A percentile compares a stretch with the other conserved stretches of the same genome.
These are phyloP conservation scores for Xiphydria camelus DNA, from an alignment of 2,888 invertebrate genomes.

Conservation along the genomic window DNA sequence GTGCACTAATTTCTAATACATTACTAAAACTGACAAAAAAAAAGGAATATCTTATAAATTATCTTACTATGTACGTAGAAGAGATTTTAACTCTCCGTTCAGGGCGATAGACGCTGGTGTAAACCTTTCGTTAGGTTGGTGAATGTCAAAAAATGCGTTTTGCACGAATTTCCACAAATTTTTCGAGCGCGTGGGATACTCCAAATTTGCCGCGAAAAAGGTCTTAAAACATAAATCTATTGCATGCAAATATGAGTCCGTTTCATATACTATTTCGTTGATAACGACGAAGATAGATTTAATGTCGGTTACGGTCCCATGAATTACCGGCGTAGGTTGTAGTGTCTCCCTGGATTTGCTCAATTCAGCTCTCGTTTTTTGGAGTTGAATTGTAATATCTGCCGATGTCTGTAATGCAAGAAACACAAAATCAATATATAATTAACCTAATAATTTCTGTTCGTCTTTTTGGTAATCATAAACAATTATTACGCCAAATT, in stretches of 20 bases:
- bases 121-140: background rate
- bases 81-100: constrained; percentile 1
- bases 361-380: too few relatives aligned
- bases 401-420: too few relatives aligned
- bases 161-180: constrained; percentile 5
- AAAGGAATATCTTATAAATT: too few relatives aligned
- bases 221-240: constrained; percentile 3
- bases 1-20: background rate
- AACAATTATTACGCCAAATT: background rate
- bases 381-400: too few relatives aligned
- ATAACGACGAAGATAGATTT: constrained; percentile 2
- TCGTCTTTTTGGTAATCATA: constrained; percentile 1
- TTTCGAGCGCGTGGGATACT: background rate
- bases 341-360: background rate
- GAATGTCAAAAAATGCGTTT: background rate
- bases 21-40: background rate
- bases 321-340: constrained; percentile 3
- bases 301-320: background rate
- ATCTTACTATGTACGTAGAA: background rate
- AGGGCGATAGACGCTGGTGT: background rate
- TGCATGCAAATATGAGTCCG: background rate
- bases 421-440: background rate
- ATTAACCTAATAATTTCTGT: background rate
- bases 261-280: constrained; percentile 1
- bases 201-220: constrained; percentile 3